Conservation (phyloP, 1,140 invertebrate species). For the Melitaea cinxia region DNA sequence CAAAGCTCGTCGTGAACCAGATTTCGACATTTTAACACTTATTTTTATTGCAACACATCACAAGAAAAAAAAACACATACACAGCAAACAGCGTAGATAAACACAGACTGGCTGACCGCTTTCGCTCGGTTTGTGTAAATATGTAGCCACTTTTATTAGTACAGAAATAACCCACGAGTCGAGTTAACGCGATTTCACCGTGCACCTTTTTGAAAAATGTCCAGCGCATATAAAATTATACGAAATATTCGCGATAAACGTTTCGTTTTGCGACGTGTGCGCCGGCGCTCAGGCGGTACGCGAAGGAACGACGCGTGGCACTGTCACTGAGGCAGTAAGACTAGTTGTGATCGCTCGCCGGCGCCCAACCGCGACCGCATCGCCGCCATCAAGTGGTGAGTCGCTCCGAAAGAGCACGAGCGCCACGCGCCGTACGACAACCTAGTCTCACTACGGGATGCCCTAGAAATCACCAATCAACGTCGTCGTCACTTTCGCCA, state of each 20-base stretch:
- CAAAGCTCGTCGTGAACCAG: constrained; percentile 64
- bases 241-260: constrained; percentile 8
- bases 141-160: constrained; percentile 41
- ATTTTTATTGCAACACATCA: constrained; percentile 72
- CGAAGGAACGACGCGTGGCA: constrained; percentile 46
- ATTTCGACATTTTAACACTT: constrained; percentile 75
- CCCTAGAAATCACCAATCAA: constrained; percentile 60
- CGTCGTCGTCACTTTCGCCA: constrained; percentile 64
- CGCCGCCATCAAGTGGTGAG: constrained; percentile 37
- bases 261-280: constrained; percentile 17
- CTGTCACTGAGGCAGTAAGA: constrained; percentile 38
- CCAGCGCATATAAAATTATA: neutral
- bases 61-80: constrained; percentile 65
- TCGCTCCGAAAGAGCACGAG: constrained; percentile 26
- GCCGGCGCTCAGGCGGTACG: constrained; percentile 14
- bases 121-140: constrained; percentile 68
- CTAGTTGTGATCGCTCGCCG: constrained; percentile 32
- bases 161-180: constrained; percentile 24
- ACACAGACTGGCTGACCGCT: constrained; percentile 61
- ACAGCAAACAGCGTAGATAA: constrained; percentile 55
- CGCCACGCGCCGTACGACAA: constrained; percentile 25
- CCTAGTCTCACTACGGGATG: constrained; percentile 41
- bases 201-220: neutral
- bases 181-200: constrained; percentile 19
- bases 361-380: constrained; percentile 40